Percentiles rank a stretch among this genome's conserved stretches.
These are phyloP conservation scores for Alouatta palliata DNA, from an alignment of 2,113 vertebrate genomes.

Conservation along the genomic window DNA sequence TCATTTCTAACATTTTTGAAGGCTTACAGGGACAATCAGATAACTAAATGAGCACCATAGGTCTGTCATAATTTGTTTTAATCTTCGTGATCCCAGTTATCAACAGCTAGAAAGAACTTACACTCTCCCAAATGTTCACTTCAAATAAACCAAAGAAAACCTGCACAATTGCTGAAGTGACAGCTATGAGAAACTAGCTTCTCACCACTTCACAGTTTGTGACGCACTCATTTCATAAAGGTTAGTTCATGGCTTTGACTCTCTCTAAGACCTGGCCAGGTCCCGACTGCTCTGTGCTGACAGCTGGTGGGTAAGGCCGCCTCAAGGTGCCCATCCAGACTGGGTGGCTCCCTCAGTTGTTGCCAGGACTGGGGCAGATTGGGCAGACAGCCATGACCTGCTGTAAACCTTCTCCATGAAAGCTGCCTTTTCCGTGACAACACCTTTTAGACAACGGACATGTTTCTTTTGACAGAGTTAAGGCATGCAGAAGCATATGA, in stretches of 20 bases:
- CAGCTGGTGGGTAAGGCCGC: neutral
- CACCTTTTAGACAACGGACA: neutral
- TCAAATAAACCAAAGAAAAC: neutral
- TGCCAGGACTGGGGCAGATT: neutral
- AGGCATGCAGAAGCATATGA: neutral
- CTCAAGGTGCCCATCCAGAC: neutral
- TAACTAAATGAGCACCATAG: neutral
- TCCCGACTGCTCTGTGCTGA: neutral
- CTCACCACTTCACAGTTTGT: neutral
- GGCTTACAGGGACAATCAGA: neutral
- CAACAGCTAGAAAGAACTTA: neutral
- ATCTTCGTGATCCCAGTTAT: neutral
- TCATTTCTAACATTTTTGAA: neutral
- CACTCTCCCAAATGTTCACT: neutral
- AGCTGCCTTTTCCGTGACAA: neutral
- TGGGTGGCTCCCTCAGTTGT: neutral
- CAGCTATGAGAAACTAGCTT: neutral
- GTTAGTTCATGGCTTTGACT: neutral
- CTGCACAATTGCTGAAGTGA: neutral
- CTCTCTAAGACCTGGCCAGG: neutral
- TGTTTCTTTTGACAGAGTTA: neutral
- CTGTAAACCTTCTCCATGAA: neutral
- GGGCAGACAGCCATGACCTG: neutral
- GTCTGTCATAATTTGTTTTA: neutral
- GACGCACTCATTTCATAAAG: neutral